Base-by-base conservation (phyloP, 2,888 invertebrate genomes). In the Ectemnius cavifrons region DNA sequence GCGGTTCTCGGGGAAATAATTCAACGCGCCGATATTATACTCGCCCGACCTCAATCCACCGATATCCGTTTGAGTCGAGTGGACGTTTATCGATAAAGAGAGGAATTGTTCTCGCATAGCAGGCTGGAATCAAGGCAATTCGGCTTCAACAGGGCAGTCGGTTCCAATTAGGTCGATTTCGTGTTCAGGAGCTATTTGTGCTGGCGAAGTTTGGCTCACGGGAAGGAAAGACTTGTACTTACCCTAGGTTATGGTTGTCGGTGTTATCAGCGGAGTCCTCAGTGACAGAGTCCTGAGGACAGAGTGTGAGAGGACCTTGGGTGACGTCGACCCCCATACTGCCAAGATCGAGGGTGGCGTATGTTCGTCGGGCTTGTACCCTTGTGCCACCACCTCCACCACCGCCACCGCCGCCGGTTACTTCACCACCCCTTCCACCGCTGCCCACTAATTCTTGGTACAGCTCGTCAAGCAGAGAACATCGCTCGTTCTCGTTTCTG, bases 311-410 rank as follows among this genome's bases (percentile, higher is more conserved):
- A 13, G 94, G 94, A 45, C 93, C 93, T 58, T 93, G 93, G 74
- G 91, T 93, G 69, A 94, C 92, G 88, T 95, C 94, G 63, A 95
- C 94, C 27, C 95, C 95, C 94, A 95, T 95, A 80, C 94, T 94
- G 77, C 93, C 93, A 75, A 94, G 93, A 90, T 95, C 94, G 75
- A 95, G 92, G 71, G 93, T 92, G 56, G 94, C 94, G 91, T 95
- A 95, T 73, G 93, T 92, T 82, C 94, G 93, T 71, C 96, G 86
- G 49, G 90, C 92, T 62, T 90, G 91, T 18, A 88, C 90, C 76
- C 89, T 85, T 56, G 89, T 89, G 75, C 87, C 79, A 91, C 93
- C 93, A 66, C 93, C 91, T 80, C 92, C 92, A 91, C 86, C 92
- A 89, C 85, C 92, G 91, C 79, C 92, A 87, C 93, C 75, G 91